Percentiles rank a stretch among this genome's conserved stretches.
Conservation (phyloP, 2,797 vertebrate genomes). For the Erithacus rubecula region DNA sequence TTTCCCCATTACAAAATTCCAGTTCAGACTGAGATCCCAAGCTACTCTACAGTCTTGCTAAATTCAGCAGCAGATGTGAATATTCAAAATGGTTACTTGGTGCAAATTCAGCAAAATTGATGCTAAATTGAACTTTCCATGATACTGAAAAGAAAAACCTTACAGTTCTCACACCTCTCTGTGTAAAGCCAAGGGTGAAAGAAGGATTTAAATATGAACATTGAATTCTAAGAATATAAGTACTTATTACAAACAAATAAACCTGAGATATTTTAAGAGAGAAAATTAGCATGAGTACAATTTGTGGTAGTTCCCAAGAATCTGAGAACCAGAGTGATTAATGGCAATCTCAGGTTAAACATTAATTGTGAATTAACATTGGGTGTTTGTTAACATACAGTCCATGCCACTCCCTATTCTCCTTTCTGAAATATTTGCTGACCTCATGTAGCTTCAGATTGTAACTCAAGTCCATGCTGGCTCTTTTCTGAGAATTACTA, state of each 20-base stretch:
- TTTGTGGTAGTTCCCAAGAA: neutral
- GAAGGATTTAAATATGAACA: neutral
- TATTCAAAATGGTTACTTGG: neutral
- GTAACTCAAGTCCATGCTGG: neutral
- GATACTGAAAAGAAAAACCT: neutral
- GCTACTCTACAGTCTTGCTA: neutral
- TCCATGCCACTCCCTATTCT: neutral
- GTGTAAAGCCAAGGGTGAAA: neutral
- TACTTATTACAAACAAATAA: neutral
- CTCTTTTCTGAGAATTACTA: neutral
- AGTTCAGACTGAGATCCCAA: neutral
- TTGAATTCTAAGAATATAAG: neutral
- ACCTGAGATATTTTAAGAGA: neutral
- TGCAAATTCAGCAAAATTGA: neutral
- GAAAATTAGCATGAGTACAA: neutral
- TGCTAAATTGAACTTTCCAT: neutral
- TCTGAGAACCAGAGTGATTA: neutral
- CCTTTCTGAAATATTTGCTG: neutral
- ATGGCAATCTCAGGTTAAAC: slow-evolving; percentile 16
- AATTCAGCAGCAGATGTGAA: neutral
- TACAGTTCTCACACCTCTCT: neutral
- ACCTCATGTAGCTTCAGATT: neutral
- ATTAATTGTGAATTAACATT: neutral
- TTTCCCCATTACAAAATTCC: neutral
- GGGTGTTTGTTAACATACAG: neutral